A percentile compares a stretch with the other conserved stretches of the same genome.
Conservation (phyloP, 2,888 invertebrate species). For the Caenorhabditis sp. region DNA sequence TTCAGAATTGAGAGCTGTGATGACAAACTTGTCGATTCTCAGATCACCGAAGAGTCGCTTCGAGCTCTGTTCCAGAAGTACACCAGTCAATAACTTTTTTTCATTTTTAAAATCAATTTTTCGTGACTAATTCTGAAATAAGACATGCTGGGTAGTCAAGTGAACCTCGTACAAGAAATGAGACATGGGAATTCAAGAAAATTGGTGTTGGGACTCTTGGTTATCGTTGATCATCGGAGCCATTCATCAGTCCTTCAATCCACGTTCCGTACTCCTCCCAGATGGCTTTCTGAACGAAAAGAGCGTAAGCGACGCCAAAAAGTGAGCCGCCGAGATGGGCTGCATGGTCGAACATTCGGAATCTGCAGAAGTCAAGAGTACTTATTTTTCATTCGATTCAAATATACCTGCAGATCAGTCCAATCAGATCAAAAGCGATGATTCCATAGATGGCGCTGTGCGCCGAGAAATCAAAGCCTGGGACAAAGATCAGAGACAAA, state of each 20-base stretch:
- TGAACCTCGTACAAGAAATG: constrained; percentile 16
- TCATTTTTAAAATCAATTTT: neutral
- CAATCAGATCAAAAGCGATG: constrained; percentile 91
- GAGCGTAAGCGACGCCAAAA: constrained; percentile 88
- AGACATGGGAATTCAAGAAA: neutral
- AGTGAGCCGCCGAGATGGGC: constrained; percentile 97
- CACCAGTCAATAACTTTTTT: neutral
- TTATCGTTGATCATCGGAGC: neutral
- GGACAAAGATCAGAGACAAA: constrained; percentile 92
- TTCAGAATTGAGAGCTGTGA: constrained; percentile 26
- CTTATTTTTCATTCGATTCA: neutral
- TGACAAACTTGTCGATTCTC: constrained; percentile 12
- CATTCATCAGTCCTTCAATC: constrained; percentile 18
- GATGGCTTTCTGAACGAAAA: constrained; percentile 69
- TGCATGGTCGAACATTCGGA: constrained; percentile 97
- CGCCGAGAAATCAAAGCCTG: constrained; percentile 93
- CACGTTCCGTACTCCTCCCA: constrained; percentile 62
- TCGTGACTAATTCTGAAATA: neutral
- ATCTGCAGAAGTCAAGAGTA: constrained; percentile 86
- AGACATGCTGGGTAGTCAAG: neutral
- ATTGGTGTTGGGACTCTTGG: neutral
- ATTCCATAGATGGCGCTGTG: constrained; percentile 85
- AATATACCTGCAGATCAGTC: constrained; percentile 86
- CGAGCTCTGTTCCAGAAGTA: constrained; percentile 15
- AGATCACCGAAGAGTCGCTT: constrained; percentile 21